Base-by-base conservation (phyloP, 2,113 vertebrate species). In the Gambusia holbrooki region DNA sequence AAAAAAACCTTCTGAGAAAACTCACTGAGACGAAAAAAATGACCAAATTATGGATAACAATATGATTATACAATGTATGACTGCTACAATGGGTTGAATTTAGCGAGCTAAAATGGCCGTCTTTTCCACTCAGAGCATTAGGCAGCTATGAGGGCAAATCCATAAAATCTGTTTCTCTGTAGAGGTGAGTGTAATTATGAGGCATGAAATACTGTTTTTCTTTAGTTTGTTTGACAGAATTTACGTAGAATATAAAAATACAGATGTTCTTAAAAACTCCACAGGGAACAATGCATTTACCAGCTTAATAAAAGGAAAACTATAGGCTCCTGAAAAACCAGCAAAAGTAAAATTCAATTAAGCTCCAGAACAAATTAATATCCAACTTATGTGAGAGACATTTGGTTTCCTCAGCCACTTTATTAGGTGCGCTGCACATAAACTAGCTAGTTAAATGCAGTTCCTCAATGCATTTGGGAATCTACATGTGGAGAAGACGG, bases 21-120 rank as follows among this genome's bases (percentile, higher is more conserved):
- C 33, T 58, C 35, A 66, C 66, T 48, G 1, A 64, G 63, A 19
- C 72, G 27, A 27, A 42, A 42, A 48, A 79, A 85, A 35, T 48
- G 60, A 75, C 77, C 67, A 67, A 74, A 72, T 84, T 74, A 87
- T 2, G 28, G 68, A 80, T 63, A 83, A 85, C 33, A 40, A 40
- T 25, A 64, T 69, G 76, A 80, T n/a, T 69, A 40, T 25, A 22
- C 63, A 63, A 35, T 62, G 60, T 60, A 62, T 15, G 14, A 42
- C 17, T 22, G 8, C 22, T 22, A 65, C 30, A 35, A 65, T 12
- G 32, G 63, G 32, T 12, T 65, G 63, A 25, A 65, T 14, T 35
- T 7, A 58, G 6, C 25, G 12, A 5, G 29, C 42, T 71, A 62
- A 74, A 51, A 69, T 35, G 30, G 28, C 0, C 58, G 27, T 4